Conservation (phyloP, 2,888 invertebrate species). For the Podabrus alpinus region DNA sequence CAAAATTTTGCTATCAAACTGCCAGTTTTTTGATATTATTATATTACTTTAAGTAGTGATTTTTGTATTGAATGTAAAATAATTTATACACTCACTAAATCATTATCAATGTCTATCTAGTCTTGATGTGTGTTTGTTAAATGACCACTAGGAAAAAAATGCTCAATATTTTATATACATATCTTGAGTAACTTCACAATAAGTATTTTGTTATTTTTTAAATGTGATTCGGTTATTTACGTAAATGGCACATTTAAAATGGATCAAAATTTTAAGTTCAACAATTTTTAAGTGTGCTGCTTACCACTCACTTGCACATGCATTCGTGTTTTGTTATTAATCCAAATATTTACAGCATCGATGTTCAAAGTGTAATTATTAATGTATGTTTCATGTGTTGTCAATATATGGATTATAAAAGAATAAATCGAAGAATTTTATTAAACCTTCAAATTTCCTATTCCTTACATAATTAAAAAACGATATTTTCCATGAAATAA, state of each 20-base stretch:
- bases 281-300: slow-evolving; percentile 30
- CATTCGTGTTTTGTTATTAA: slow-evolving; percentile 44
- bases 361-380: slow-evolving; percentile 41
- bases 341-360: slow-evolving; percentile 52
- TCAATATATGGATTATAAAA: slow-evolving; percentile 54
- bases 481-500: slow-evolving; percentile 2
- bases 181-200: slow-evolving; percentile 32
- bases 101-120: slow-evolving; percentile 20
- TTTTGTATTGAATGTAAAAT: slow-evolving; percentile 18
- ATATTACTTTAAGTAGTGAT: slow-evolving; percentile 11
- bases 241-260: slow-evolving; percentile 32
- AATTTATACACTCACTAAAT: slow-evolving; percentile 8
- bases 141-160: slow-evolving; percentile 24
- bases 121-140: slow-evolving; percentile 26
- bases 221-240: slow-evolving; percentile 14
- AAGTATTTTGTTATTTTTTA: slow-evolving; percentile 15
- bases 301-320: slow-evolving; percentile 26
- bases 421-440: slow-evolving; percentile 33
- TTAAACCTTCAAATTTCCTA: slow-evolving; percentile 30
- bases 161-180: slow-evolving; percentile 40
- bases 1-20: slow-evolving; percentile 14
- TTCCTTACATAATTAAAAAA: slow-evolving; percentile 22
- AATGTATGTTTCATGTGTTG: slow-evolving; percentile 47
- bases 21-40: slow-evolving; percentile 23
- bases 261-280: background rate